Conservation (phyloP, 2,113 vertebrate species). For the Amia ocellicauda region DNA sequence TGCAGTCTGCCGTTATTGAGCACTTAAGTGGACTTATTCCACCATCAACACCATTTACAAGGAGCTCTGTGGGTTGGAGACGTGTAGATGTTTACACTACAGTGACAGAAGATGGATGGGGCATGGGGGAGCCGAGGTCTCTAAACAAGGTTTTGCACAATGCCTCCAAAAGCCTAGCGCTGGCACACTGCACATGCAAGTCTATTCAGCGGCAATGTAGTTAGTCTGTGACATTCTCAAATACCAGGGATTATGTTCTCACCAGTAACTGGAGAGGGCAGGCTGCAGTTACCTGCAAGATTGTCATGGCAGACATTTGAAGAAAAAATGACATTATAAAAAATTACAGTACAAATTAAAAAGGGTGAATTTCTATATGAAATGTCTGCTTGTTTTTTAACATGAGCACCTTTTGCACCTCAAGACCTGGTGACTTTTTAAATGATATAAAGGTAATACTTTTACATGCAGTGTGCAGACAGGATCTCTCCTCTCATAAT, state of each 20-base stretch:
- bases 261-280: conserved; percentile 21
- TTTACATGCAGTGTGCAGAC: too few species aligned
- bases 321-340: too few species aligned
- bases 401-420: too few species aligned
- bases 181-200: conserved; percentile 34
- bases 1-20: conserved; percentile 37
- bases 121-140: conserved; percentile 30
- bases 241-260: conserved; percentile 45
- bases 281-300: conserved; percentile 22
- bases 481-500: too few species aligned
- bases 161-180: conserved; percentile 36
- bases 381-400: conserved; percentile 27
- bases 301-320: conserved; percentile 29
- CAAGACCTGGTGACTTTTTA: too few species aligned
- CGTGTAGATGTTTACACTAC: conserved; percentile 40
- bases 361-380: conserved; percentile 22
- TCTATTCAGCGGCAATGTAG: conserved; percentile 40
- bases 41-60: conserved; percentile 35
- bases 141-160: conserved; percentile 41
- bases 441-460: too few species aligned
- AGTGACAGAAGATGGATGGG: conserved; percentile 47
- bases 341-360: too few species aligned
- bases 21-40: conserved; percentile 36
- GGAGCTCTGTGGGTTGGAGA: conserved; percentile 33
- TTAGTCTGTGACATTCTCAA: conserved; percentile 51